These are phyloP conservation scores for Neopipo cinnamomea DNA, from an alignment of 2,113 vertebrate genomes.

Conservation along the genomic window DNA sequence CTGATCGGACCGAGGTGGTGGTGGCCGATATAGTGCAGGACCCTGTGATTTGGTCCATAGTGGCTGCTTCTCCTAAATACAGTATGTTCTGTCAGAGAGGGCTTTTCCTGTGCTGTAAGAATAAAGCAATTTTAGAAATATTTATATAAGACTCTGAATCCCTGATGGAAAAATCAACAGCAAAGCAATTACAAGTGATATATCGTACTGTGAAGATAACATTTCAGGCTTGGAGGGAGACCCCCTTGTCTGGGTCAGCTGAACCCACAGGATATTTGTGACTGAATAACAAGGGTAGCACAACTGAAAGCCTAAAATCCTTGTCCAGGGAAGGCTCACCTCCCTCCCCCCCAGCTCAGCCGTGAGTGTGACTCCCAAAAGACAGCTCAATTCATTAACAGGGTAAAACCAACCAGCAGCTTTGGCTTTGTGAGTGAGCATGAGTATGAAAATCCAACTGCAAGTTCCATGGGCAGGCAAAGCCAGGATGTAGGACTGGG, in stretches of 20 bases:
- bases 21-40: neutral
- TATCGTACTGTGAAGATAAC: neutral
- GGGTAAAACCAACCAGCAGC: neutral
- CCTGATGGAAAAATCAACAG: neutral
- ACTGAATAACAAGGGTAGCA: neutral
- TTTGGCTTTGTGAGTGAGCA: neutral
- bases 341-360: neutral
- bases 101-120: neutral
- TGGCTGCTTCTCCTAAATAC: neutral
- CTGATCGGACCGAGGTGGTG: fast-evolving
- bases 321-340: neutral
- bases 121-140: neutral
- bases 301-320: neutral
- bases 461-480: neutral
- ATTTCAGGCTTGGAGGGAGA: neutral
- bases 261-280: neutral
- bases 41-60: neutral
- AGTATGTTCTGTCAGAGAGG: fast-evolving
- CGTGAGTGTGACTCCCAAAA: neutral
- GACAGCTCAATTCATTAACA: neutral
- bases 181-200: neutral
- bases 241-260: neutral
- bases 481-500: fast-evolving
- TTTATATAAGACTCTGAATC: neutral
- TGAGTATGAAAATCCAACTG: neutral